Evolutionary conservation across 2,797 vertebrate genomes (phyloP).

Genomic region (Melanotaenia boesemani): DNA sequence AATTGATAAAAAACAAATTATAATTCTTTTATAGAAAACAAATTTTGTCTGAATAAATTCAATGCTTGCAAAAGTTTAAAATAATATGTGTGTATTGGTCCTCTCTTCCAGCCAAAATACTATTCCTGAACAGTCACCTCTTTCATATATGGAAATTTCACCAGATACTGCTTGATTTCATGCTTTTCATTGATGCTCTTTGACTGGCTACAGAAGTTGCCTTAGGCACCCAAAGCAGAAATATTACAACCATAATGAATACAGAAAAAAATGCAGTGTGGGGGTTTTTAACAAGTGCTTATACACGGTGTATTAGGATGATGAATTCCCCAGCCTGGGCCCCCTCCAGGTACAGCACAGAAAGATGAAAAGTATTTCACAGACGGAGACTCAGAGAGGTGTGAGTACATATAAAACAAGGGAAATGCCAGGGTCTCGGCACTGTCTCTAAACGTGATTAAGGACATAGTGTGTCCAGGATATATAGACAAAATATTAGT

Average conservation of each 20-base stretch:
- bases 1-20: not conserved
- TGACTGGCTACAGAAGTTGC: slow-evolving; percentile 59
- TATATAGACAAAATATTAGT: slow-evolving; percentile 23
- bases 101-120: slow-evolving; percentile 20
- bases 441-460: slow-evolving; percentile 37
- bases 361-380: slow-evolving; percentile 55
- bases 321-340: slow-evolving; percentile 69
- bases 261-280: slow-evolving; percentile 66
- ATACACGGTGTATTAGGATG: slow-evolving; percentile 72
- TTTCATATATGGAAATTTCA: slow-evolving; percentile 55
- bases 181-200: slow-evolving; percentile 66
- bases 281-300: slow-evolving; percentile 74
- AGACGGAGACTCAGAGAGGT: slow-evolving; percentile 19
- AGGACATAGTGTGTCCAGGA: slow-evolving; percentile 32
- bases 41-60: not conserved
- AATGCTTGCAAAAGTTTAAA: not conserved
- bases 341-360: slow-evolving; percentile 64
- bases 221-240: slow-evolving; percentile 59
- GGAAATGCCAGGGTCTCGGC: slow-evolving; percentile 29
- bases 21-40: not conserved
- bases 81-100: slow-evolving; percentile 3
- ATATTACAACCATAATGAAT: slow-evolving; percentile 76
- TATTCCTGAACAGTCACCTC: slow-evolving; percentile 40
- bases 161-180: slow-evolving; percentile 56
- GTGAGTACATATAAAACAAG: slow-evolving; percentile 21